Conservation (phyloP, 2,888 invertebrate species). For the Anticlea derivata region DNA sequence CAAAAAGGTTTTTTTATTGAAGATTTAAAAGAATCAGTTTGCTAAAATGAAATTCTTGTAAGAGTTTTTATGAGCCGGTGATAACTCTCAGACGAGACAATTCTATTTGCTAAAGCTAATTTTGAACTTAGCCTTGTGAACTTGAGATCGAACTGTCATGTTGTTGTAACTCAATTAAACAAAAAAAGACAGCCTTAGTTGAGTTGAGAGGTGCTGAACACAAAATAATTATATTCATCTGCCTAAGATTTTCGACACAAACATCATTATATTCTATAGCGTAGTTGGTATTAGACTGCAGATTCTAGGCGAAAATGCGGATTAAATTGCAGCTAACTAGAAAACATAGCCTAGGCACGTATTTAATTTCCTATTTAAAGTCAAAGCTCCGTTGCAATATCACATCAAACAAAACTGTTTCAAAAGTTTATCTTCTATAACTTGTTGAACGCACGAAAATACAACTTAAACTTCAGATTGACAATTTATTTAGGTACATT, state of each 20-base stretch:
- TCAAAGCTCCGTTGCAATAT: not conserved
- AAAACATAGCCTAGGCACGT: no score
- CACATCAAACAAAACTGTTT: slow-evolving; percentile 9
- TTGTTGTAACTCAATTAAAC: not conserved
- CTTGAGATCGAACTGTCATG: not conserved
- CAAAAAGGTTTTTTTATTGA: slow-evolving; percentile 1
- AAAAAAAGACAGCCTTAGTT: no score
- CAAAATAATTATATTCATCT: no score
- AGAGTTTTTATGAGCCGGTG: slow-evolving; percentile 11
- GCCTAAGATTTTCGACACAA: no score
- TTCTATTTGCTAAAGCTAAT: not conserved
- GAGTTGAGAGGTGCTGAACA: no score
- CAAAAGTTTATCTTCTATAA: slow-evolving; percentile 4
- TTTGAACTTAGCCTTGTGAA: not conserved
- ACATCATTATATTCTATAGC: no score
- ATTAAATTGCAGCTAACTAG: no score
- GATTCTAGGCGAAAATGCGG: no score
- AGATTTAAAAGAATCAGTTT: not conserved
- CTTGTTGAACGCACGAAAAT: slow-evolving; percentile 33
- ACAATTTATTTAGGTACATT: slow-evolving; percentile 52
- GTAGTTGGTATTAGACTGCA: no score
- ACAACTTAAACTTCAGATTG: slow-evolving; percentile 52
- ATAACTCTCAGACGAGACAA: not conserved
- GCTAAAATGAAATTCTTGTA: slow-evolving; percentile 19
- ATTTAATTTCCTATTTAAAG: no score